Evolutionary conservation across 2,113 vertebrate species (phyloP).

Genomic region (Chaetodon auriga): DNA sequence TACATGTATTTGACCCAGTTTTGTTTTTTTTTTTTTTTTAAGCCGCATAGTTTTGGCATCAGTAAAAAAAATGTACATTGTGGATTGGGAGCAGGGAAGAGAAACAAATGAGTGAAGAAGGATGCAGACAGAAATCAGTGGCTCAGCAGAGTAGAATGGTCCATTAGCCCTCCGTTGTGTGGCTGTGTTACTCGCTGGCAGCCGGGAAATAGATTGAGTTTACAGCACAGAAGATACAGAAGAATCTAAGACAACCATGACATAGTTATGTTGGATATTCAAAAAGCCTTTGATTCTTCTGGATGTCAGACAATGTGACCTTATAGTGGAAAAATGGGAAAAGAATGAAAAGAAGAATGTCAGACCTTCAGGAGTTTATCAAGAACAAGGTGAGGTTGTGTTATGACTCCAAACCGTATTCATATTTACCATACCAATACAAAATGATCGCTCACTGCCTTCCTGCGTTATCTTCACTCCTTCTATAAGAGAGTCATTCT

Average conservation of each 20-base stretch:
- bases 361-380: slow-evolving; percentile 9
- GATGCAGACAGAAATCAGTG: not conserved
- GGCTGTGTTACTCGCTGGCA: not conserved
- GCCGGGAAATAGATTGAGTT: not conserved
- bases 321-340: slow-evolving; percentile 8
- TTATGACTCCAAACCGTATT: slow-evolving; percentile 11
- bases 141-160: not conserved
- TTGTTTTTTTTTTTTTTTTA: not conserved
- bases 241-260: not conserved
- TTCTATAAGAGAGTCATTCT: not conserved
- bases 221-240: not conserved
- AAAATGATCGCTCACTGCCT: not conserved
- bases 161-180: slow-evolving; percentile 2
- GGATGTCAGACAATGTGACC: not conserved
- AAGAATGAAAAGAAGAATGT: slow-evolving; percentile 34
- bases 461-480: not conserved
- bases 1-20: slow-evolving; percentile 50
- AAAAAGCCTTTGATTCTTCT: not conserved
- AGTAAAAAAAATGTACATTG: not conserved
- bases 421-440: not conserved
- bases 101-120: not conserved
- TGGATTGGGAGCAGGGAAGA: not conserved
- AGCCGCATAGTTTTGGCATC: slow-evolving; percentile 16
- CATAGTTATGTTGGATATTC: not conserved
- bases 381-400: slow-evolving; percentile 7